Evolutionary conservation across 2,888 invertebrate species (phyloP).

Genomic region (Geophilus truncorum): DNA sequence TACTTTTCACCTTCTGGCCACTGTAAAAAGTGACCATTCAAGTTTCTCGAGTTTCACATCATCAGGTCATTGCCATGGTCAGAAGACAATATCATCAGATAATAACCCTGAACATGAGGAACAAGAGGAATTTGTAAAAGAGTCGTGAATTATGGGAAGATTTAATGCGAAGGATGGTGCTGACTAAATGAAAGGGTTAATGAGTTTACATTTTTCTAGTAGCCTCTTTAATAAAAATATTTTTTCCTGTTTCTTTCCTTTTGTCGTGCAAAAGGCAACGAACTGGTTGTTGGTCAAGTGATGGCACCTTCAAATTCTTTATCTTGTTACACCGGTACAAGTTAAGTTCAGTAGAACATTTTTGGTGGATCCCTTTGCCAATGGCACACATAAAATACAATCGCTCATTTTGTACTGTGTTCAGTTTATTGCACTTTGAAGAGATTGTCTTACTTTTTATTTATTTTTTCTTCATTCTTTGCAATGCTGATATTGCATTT

Average conservation of each 20-base stretch:
- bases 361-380: conserved; percentile 8
- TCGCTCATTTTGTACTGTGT: not conserved
- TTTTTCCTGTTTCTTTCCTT: not conserved
- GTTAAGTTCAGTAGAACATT: conserved; percentile 15
- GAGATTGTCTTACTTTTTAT: not conserved
- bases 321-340: not conserved
- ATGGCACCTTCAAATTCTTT: not conserved
- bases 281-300: conserved; percentile 3
- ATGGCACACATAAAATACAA: conserved; percentile 7
- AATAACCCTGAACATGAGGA: not conserved
- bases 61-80: conserved; percentile 2
- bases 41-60: not conserved
- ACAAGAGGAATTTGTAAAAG: not conserved
- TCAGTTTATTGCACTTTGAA: not conserved
- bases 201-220: not conserved
- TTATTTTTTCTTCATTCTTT: not conserved
- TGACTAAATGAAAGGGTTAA: not conserved
- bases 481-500: not conserved
- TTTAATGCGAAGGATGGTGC: not conserved
- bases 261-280: not conserved
- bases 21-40: not conserved
- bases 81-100: not conserved
- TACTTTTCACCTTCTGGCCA: conserved; percentile 22
- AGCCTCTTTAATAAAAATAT: too few species aligned
- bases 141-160: not conserved